Conservation (phyloP, 92 coral and sea anemone species). For the Bergia sp. region DNA sequence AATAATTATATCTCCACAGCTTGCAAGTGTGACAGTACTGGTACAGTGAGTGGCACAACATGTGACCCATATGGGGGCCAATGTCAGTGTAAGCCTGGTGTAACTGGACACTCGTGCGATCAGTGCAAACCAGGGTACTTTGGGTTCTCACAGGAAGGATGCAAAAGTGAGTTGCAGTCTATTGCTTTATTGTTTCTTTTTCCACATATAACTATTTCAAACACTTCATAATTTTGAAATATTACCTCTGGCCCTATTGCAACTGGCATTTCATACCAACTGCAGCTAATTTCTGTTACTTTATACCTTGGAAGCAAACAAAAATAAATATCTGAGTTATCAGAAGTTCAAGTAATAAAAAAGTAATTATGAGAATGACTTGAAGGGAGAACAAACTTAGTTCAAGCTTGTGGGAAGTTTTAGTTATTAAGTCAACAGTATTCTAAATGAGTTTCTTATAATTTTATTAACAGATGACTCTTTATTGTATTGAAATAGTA, state of each 20-base stretch:
- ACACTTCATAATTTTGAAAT: no score
- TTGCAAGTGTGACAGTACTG: conserved; percentile 76
- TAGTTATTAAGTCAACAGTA: no score
- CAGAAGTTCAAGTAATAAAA: no score
- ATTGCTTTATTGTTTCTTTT: not conserved
- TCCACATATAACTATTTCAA: not conserved
- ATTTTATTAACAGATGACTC: not conserved
- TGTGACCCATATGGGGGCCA: conserved; percentile 87
- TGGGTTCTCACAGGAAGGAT: conserved; percentile 82
- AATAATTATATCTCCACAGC: conserved; percentile 46
- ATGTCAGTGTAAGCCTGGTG: conserved; percentile 95
- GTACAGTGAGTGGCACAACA: conserved; percentile 66
- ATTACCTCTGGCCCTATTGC: no score
- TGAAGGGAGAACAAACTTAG: no score
- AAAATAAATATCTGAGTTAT: no score
- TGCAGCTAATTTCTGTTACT: no score
- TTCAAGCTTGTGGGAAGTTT: no score
- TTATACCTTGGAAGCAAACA: no score
- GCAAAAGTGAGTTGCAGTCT: conserved; percentile 75
- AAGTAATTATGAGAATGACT: no score
- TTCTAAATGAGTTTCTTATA: not conserved
- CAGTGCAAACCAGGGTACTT: conserved; percentile 87
- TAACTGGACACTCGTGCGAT: conserved; percentile 86
- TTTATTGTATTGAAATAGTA: no score
- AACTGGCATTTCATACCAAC: not conserved